phyloP scores from a whole-genome alignment of 2,113 vertebrate genomes.

The Spheniscus mendiculus region DNA sequence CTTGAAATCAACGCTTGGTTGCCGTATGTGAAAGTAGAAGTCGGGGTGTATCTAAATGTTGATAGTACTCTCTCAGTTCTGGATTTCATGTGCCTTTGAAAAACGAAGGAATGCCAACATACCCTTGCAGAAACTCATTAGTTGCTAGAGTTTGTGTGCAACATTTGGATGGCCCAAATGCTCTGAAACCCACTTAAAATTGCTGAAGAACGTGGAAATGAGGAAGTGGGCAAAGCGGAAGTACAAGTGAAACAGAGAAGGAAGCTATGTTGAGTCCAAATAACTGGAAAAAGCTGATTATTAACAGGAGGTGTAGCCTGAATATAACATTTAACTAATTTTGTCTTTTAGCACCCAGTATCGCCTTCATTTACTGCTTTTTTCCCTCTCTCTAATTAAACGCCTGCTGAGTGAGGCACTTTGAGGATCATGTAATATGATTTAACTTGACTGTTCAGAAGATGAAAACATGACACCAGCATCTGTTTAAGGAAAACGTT shows the following conservation, averaged over 20 bases:
- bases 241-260: background rate
- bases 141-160: background rate
- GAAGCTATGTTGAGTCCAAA: background rate
- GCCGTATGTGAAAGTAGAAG: background rate
- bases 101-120: fast-evolving
- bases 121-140: background rate
- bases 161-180: background rate
- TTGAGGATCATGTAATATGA: background rate
- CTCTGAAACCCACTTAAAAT: background rate
- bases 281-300: background rate
- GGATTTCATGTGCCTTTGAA: background rate
- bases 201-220: background rate
- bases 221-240: background rate
- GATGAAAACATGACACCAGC: background rate
- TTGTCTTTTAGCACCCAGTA: background rate
- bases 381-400: background rate
- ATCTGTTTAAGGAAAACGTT: background rate
- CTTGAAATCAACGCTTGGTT: background rate
- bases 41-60: background rate
- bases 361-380: background rate
- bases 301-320: background rate
- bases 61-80: background rate
- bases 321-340: background rate
- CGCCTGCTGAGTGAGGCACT: background rate
- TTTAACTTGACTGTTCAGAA: background rate